Evolutionary conservation across 2,888 invertebrate species (phyloP).

Genomic region (Epirrhoe alternata): DNA sequence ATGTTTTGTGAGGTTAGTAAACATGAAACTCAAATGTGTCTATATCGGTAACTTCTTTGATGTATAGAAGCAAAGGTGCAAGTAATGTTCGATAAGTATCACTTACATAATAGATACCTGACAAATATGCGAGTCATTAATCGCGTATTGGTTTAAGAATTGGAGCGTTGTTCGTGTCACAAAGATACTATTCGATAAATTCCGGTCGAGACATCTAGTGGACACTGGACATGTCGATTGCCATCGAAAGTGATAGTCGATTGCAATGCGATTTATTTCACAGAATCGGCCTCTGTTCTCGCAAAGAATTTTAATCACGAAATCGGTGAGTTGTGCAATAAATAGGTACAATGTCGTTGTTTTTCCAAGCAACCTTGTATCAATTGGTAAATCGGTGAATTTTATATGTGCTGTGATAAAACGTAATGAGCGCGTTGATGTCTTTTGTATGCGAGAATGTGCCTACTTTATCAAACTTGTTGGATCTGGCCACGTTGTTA

Average conservation of each 20-base stretch:
- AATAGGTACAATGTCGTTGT: slow-evolving; percentile 33
- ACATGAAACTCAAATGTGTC: not conserved
- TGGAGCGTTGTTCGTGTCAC: not conserved
- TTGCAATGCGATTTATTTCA: slow-evolving; percentile 40
- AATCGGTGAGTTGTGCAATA: slow-evolving; percentile 46
- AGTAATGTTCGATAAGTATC: not conserved
- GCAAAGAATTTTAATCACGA: slow-evolving; percentile 43
- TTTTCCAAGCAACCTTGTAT: slow-evolving; percentile 40
- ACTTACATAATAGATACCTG: not conserved
- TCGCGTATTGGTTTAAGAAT: not conserved
- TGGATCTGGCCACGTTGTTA: not conserved
- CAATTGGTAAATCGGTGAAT: slow-evolving; percentile 31
- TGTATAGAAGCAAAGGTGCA: not conserved
- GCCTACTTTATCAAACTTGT: slow-evolving; percentile 13
- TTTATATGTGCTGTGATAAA: slow-evolving; percentile 29
- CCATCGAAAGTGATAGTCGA: slow-evolving; percentile 44
- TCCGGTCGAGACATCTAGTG: slow-evolving; percentile 36
- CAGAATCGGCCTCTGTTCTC: slow-evolving; percentile 29
- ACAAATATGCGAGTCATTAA: not conserved
- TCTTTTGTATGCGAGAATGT: slow-evolving; percentile 40
- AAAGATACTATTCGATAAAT: slow-evolving; percentile 38
- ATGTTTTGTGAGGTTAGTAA: no score
- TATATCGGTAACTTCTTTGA: not conserved
- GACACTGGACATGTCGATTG: slow-evolving; percentile 36
- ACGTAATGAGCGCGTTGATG: slow-evolving; percentile 35